Evolutionary conservation across 2,113 vertebrate species (phyloP), one percentile per base, ranked within the genome.

Genomic region (Uria aalge): DNA sequence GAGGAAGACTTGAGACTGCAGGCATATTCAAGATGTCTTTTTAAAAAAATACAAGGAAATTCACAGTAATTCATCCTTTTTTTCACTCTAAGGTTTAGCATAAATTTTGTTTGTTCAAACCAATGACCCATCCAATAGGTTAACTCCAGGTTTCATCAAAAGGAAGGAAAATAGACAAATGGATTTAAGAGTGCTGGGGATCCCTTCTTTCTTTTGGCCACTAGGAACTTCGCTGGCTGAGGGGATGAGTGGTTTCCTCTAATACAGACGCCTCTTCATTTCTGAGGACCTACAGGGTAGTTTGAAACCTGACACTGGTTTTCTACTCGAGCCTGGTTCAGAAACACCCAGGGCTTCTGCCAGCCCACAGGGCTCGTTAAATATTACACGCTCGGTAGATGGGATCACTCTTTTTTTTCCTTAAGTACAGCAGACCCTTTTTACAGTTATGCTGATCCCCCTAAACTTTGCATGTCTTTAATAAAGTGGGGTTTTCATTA

Each of bases 271-370:
- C 29, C 84, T 95, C 91, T 95, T 95, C 94, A 95, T 96, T 85
- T 56, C 92, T 55, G 57, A 76, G 62, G 92, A 94, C 95, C 96
- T 96, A 91, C 97, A 86, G 71, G 92, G 91, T 45, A 90, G 94
- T 76, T 57, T 76, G 95, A 95, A 96, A 96, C 53, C 26, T 53
- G 89, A 95, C 59, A 27, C 92, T 41, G 86, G 29, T 81, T 92
- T 92, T 95, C 91, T 94, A 84, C 75, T 45, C 2, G 34, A 43
- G 68, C 50, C 88, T 81, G 64, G 63, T 41, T 91, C 88, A 96
- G 88, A 43, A 91, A 71, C 60, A 40, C 48, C 15, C 67, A 86
- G 83, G 11, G 52, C 83, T 75, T 55, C 89, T 97, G 94, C 86
- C 91, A 96, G 94, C 84, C 91, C 92, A 69, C 91, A 92, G 64